These are phyloP conservation scores for Anneissia japonica DNA, from an alignment of 35 echinoderm and acorn worm genomes.

Conservation along the genomic window DNA sequence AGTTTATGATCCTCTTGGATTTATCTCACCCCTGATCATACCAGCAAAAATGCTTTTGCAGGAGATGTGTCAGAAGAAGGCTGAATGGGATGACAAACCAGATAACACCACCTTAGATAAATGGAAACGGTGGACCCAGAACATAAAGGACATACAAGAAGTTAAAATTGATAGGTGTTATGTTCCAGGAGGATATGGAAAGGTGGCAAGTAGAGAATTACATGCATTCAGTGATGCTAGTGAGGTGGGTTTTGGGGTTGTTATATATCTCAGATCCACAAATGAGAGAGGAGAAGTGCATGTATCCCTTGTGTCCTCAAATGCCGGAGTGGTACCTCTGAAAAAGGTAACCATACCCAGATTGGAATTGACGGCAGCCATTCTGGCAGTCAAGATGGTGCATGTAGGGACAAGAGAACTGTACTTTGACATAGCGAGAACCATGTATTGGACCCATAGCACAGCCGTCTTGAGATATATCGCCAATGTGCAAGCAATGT, in stretches of 20 bases:
- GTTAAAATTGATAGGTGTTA: slow-evolving; percentile 16
- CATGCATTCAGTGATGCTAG: slow-evolving; percentile 52
- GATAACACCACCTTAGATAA: not conserved
- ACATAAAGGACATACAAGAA: slow-evolving; percentile 21
- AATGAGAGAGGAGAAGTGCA: slow-evolving; percentile 6
- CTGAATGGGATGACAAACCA: slow-evolving; percentile 43
- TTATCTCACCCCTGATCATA: slow-evolving; percentile 17
- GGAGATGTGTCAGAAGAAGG: slow-evolving; percentile 6
- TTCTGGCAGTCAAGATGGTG: slow-evolving; percentile 26
- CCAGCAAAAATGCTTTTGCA: slow-evolving; percentile 36
- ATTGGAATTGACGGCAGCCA: slow-evolving; percentile 52
- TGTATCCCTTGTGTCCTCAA: slow-evolving; percentile 6
- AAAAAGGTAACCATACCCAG: slow-evolving; percentile 43
- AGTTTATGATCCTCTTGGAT: slow-evolving; percentile 53
- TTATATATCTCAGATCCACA: slow-evolving; percentile 14
- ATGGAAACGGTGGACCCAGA: slow-evolving; percentile 44
- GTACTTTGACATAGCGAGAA: slow-evolving; percentile 7
- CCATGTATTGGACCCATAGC: slow-evolving; percentile 34
- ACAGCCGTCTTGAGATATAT: slow-evolving; percentile 37
- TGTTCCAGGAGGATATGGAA: slow-evolving; percentile 1
- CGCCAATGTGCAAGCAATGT: slow-evolving; percentile 21
- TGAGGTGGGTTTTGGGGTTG: slow-evolving; percentile 15
- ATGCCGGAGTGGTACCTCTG: slow-evolving; percentile 35
- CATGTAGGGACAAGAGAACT: slow-evolving; percentile 6
- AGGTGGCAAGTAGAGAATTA: slow-evolving; percentile 30